Evolutionary conservation across 2,797 vertebrate genomes (phyloP).

Genomic region (Thunnus albacares): DNA sequence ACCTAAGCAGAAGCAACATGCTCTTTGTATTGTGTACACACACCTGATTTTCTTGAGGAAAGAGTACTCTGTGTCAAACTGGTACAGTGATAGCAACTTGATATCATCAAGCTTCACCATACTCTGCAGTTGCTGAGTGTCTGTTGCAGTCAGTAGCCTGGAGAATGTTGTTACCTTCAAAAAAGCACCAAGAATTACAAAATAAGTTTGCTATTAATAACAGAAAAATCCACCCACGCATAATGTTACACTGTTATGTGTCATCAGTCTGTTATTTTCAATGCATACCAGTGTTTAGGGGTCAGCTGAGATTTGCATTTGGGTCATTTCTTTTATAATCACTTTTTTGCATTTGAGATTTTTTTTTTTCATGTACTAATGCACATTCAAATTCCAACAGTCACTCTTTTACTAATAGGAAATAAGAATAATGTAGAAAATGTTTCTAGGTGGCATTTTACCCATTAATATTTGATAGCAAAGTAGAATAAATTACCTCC

Average conservation of each 20-base stretch:
- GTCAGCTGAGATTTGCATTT: not conserved
- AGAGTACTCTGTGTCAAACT: conserved; percentile 92
- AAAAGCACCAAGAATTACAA: not conserved
- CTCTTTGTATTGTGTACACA: conserved; percentile 22
- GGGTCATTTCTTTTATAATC: not conserved
- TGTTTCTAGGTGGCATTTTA: not conserved
- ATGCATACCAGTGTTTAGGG: not conserved
- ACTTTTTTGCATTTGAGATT: not conserved
- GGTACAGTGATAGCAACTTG: conserved; percentile 88
- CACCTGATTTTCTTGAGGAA: conserved; percentile 91
- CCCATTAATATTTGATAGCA: not conserved
- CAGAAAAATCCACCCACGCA: not conserved
- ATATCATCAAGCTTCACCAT: conserved; percentile 49
- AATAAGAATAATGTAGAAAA: not conserved
- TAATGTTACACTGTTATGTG: not conserved
- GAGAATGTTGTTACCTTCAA: conserved; percentile 93
- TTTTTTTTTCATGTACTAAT: not conserved
- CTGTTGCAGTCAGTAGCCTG: conserved; percentile 88
- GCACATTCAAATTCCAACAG: not conserved
- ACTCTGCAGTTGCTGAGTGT: conserved; percentile 78
- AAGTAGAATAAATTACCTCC: conserved; percentile 84
- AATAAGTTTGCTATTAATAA: not conserved
- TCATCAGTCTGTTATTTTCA: not conserved
- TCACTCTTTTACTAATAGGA: not conserved
- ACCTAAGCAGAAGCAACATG: not conserved